Base-by-base conservation (phyloP, 2,797 vertebrate species). In the Gymnoscopelus microlampas region DNA sequence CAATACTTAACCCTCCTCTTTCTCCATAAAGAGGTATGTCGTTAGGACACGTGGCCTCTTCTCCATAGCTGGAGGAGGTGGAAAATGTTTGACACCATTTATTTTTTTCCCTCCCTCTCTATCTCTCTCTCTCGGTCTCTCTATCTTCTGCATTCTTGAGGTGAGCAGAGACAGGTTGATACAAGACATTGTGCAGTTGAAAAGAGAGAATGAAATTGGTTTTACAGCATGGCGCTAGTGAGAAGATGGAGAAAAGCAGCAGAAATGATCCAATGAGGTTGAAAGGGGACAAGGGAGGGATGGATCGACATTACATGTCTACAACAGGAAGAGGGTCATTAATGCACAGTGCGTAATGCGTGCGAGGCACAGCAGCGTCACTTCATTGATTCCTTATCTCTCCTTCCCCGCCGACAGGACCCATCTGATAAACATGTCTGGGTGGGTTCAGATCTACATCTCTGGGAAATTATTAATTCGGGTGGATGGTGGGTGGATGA, bases 11-110 rank as follows among this genome's bases (percentile, higher is more conserved):
- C 70, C 59, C 63, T 62, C 77, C 60, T 66, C 69, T 74, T 77
- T 68, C 64, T 60, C 76, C 61, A 6, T 58, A 39, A 56, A 74
- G 60, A 76, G 68, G 69, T 71, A 77, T 0, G 15, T 64, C 85
- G 89, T 89, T 61, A 77, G 85, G 70, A 78, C 76, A 78, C 63
- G 71, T 81, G 63, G 75, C 68, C 58, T 76, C 48, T 50, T 76
- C 86, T 66, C 49, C 51, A 53, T 74, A 78, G 84, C 85, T 76
- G 60, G 26, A 87, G 80, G 80, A 83, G 77, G 56, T 67, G 63
- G 73, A 73, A 80, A 82, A 63, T 56, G 70, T 69, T 70, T 58
- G 5, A 62, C 71, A 14, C 1, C 29, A 11, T 61, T 6, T 51
- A 2, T 11, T 63, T 55, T 57, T 53, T 14, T 19, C 24, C 3